phyloP scores from a whole-genome alignment of 2,797 vertebrate species.

The Cygnus olor region DNA sequence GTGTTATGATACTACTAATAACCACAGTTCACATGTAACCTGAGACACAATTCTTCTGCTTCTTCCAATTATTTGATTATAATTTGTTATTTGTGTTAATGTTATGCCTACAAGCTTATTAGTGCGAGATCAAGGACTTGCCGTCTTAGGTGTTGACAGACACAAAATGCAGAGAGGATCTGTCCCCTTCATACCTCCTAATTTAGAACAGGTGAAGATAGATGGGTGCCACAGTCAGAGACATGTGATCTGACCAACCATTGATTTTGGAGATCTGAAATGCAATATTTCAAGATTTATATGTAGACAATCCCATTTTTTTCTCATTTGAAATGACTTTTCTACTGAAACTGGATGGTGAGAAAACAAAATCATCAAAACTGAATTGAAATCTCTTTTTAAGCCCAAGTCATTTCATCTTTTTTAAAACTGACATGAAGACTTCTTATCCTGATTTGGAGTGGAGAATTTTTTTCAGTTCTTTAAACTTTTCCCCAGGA shows the following conservation, averaged over 20 bases:
- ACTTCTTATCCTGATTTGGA: background rate
- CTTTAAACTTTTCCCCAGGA: background rate
- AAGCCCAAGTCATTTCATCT: background rate
- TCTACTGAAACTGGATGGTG: background rate
- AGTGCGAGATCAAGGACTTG: background rate
- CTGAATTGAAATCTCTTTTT: background rate
- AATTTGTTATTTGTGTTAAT: background rate
- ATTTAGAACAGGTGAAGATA: background rate
- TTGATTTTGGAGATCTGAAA: background rate
- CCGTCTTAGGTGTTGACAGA: background rate
- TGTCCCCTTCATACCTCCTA: background rate
- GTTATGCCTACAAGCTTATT: background rate
- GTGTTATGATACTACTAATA: background rate
- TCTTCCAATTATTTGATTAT: background rate
- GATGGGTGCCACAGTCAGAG: background rate
- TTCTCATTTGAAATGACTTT: background rate
- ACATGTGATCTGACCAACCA: background rate
- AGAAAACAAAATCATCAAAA: background rate
- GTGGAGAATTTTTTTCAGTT: background rate
- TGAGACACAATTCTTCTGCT: background rate
- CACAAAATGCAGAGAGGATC: background rate
- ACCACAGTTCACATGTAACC: background rate
- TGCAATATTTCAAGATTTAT: background rate
- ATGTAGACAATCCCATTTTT: background rate
- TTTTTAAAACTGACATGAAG: fast-evolving